Evolutionary conservation across 2,888 invertebrate species (phyloP), one percentile per base, ranked within the genome.

Genomic region (Andrena fulva): DNA sequence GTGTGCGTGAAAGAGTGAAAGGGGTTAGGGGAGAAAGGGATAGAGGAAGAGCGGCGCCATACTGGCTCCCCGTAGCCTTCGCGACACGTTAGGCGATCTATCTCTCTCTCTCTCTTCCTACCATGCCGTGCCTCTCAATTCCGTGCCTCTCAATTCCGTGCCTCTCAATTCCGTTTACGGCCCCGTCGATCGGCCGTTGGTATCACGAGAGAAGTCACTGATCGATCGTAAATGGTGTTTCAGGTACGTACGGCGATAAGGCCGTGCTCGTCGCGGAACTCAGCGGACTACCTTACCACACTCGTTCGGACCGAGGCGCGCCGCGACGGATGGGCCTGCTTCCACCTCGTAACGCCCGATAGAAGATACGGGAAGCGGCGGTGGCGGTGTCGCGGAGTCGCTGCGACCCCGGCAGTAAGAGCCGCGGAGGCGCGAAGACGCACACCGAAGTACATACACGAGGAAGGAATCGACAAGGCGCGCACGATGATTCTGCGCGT

Each of bases 401-500:
- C 7, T 42, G 42, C 42, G 42, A 42, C 42, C 42, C 42, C 42
- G 42, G 42, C 42, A 16, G 42, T 42, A 42, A 42, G 16, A 42
- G 16, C 42, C 16, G 42, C 42, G 42, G 42, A 42, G 42, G 42
- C 56, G 20, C 56, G 56, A 20, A 10, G 4, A 27, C 10, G 10
- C 24, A 0, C 5, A 12, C 12, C 24, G 24, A 52, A 4, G 27
- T 56, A 24, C 56, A 56, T 33, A 35, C 68, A 33, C 68, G 54
- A 2, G 33, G 81, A 77, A 42, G 72, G 86, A 88, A 89, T 89
- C 88, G 89, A 88, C 86, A 80, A 80, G 77, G 79, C 77, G 80
- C 84, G 80, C 79, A 82, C 85, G 85, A 91, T 91, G 90, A 88
- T 90, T 89, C 89, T 89, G 90, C 90, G 91, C 90, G 89, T 89